Evolutionary conservation across 2,113 vertebrate genomes (phyloP), one percentile per base, ranked within the genome.

Genomic region (Argyrosomus japonicus): DNA sequence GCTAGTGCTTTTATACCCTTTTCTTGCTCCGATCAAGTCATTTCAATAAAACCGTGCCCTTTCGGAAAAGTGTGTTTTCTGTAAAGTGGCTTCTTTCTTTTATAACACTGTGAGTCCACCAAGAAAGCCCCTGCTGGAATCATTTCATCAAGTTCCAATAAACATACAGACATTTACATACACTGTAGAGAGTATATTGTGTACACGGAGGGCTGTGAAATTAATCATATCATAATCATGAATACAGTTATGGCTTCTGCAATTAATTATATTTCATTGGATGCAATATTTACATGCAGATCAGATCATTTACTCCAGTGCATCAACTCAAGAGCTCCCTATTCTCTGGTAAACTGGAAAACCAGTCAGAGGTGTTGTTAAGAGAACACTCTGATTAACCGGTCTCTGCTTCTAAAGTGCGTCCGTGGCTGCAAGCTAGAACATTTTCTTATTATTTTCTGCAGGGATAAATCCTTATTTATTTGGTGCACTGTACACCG

Each of bases 21-120:
- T 64, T 82, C 83, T 65, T 64, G 10, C 70, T 64, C 50, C 19
- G 72, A 82, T 84, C 73, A 81, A 79, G 72, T 85, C 23, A 56
- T 87, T 77, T 81, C 60, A 85, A 92, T 91, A 87, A 89, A 91
- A 81, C 10, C 3, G 11, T 81, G 87, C 73, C 86, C 84, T 87
- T 82, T 87, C 80, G 58, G 25, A 64, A 80, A 75, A 86, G 60
- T 72, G 51, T 63, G 47, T 62, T 51, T 82, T 70, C 58, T 68
- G 36, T 43, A 54, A 27, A 1, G 6, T 4, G n/a, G 32, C 68
- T 57, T 11, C 17, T 27, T 60, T n/a, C 3, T 23, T 80, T 68
- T 36, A 7, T 40, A 36, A 63, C 43, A 58, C 18, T 11, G 18
- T 3, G 18, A 78, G 56, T 15, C 25, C 48, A 54, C 45, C 32